These are phyloP conservation scores for Nothocercus julius DNA, from an alignment of 2,113 vertebrate genomes.

Conservation along the genomic window DNA sequence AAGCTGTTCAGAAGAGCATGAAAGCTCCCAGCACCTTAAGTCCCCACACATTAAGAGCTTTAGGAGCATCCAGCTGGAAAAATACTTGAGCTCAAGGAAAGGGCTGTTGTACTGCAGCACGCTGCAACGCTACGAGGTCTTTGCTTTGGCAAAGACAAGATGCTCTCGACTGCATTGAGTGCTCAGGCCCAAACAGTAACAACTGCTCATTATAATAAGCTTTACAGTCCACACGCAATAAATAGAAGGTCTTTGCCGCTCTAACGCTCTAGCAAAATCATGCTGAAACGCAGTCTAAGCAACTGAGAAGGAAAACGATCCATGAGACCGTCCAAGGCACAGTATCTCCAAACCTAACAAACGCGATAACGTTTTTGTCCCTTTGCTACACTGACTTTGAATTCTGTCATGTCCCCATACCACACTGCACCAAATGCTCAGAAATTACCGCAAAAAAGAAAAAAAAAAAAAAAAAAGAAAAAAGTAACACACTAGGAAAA, in stretches of 20 bases:
- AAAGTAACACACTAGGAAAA: background rate
- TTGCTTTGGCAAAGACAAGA: background rate
- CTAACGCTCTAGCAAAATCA: background rate
- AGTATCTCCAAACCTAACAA: background rate
- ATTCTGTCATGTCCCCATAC: fast-evolving
- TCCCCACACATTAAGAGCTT: background rate
- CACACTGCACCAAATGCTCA: background rate
- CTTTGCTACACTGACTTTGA: background rate
- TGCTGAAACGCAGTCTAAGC: background rate
- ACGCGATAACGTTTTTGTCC: background rate
- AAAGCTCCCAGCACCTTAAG: background rate
- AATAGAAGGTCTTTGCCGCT: background rate
- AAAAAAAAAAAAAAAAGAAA: no score
- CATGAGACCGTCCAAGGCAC: fast-evolving
- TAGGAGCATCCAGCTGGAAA: background rate
- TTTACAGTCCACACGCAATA: fast-evolving
- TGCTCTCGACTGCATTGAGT: background rate
- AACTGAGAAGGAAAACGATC: background rate
- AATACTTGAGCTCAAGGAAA: background rate
- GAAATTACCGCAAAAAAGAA: no score
- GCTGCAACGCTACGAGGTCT: fast-evolving
- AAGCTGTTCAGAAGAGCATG: background rate
- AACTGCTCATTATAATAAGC: background rate
- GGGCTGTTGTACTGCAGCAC: background rate
- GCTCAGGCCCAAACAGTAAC: background rate